These are phyloP conservation scores for Budorcas taxicolor DNA, from an alignment of 2,113 vertebrate genomes.

Conservation along the genomic window DNA sequence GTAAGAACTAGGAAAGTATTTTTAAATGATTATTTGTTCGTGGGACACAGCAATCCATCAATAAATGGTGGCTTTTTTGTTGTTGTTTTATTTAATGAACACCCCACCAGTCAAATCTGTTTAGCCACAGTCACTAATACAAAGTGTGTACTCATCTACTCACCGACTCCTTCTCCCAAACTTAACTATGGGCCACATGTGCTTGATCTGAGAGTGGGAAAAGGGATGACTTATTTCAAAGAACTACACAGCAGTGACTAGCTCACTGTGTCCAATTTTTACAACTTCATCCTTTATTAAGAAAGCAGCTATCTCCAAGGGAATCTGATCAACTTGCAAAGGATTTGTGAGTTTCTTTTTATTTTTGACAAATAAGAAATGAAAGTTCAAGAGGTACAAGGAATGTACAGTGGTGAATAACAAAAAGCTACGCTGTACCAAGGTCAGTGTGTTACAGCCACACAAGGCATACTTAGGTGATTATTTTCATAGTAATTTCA, in stretches of 20 bases:
- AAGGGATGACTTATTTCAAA: not conserved
- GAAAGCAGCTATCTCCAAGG: not conserved
- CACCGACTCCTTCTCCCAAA: not conserved
- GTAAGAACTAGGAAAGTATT: not conserved
- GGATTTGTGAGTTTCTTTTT: not conserved
- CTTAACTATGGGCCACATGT: fast-evolving
- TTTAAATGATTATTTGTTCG: not conserved
- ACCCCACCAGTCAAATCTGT: not conserved
- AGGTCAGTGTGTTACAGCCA: not conserved
- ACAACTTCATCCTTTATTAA: not conserved
- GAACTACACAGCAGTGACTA: not conserved
- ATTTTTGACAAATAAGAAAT: not conserved
- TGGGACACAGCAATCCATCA: not conserved
- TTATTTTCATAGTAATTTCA: not conserved
- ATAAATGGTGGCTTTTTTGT: not conserved
- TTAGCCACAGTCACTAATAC: not conserved
- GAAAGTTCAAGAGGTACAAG: not conserved
- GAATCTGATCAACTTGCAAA: not conserved
- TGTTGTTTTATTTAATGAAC: not conserved
- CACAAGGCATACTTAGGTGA: not conserved
- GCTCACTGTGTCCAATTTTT: not conserved
- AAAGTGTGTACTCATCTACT: not conserved
- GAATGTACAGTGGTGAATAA: not conserved
- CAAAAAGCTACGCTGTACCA: not conserved
- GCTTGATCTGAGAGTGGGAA: not conserved